phyloP scores from a whole-genome alignment of 2,888 invertebrate species.

The Gibbula magus region DNA sequence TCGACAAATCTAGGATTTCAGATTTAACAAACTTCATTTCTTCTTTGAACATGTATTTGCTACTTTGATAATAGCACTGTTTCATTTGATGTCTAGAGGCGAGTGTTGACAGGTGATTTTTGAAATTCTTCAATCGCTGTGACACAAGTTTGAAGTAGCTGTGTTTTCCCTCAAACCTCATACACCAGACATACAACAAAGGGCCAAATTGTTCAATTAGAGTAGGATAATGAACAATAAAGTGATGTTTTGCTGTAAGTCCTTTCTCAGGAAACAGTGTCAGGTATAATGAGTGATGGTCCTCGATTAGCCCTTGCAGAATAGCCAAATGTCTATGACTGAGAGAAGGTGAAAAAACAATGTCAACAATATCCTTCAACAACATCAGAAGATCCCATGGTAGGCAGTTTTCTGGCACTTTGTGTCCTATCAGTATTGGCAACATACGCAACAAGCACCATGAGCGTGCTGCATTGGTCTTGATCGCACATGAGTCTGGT shows the following conservation, averaged over 20 bases:
- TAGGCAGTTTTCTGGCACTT: slow-evolving; percentile 2
- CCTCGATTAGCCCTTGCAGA: slow-evolving; percentile 16
- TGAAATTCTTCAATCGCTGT: slow-evolving; percentile 28
- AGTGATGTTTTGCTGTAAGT: slow-evolving; percentile 38
- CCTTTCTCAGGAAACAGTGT: slow-evolving; percentile 22
- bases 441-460: slow-evolving; percentile 26
- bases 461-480: slow-evolving; percentile 23
- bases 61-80: neutral
- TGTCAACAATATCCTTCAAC: slow-evolving; percentile 24
- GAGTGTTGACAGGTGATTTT: slow-evolving; percentile 28
- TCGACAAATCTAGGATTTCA: neutral
- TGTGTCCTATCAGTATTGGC: slow-evolving; percentile 25
- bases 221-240: slow-evolving; percentile 37
- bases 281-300: slow-evolving; percentile 15
- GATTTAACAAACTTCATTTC: neutral
- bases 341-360: slow-evolving; percentile 27
- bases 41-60: neutral
- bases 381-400: slow-evolving; percentile 22
- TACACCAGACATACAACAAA: slow-evolving; percentile 31
- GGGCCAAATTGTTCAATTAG: slow-evolving; percentile 36
- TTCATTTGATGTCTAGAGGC: slow-evolving; percentile 32
- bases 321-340: neutral
- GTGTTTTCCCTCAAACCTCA: slow-evolving; percentile 42
- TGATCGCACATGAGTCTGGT: neutral
- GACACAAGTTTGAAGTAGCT: slow-evolving; percentile 35